Evolutionary conservation across 35 echinoderm and acorn worm genomes (phyloP).

Genomic region (Acanthaster planci): DNA sequence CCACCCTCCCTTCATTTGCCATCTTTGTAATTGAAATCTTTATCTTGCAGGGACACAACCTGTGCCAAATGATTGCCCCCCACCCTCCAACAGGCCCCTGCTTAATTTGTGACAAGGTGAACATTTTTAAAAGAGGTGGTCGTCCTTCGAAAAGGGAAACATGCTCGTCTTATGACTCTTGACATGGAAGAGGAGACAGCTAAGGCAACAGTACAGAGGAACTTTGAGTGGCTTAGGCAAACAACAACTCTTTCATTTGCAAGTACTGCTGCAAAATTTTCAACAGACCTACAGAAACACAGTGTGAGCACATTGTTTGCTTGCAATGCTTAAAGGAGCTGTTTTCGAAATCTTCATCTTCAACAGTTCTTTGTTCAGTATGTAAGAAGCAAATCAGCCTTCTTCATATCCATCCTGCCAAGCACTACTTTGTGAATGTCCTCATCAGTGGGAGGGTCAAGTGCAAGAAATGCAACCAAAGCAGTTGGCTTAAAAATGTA

Average conservation of each 20-base stretch:
- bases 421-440: slow-evolving; percentile 3
- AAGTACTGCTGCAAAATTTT: background rate
- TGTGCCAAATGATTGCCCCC: too few relatives aligned
- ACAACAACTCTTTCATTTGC: background rate
- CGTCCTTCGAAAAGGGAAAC: too few relatives aligned
- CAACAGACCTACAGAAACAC: background rate
- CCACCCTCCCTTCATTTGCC: too few relatives aligned
- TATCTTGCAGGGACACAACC: too few relatives aligned
- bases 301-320: slow-evolving; percentile 4
- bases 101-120: too few relatives aligned
- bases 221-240: too few relatives aligned
- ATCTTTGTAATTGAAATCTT: too few relatives aligned
- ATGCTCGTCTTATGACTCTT: too few relatives aligned
- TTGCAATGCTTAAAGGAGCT: background rate
- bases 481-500: background rate
- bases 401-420: background rate
- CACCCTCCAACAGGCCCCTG: too few relatives aligned
- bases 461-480: background rate
- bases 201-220: too few relatives aligned
- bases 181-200: too few relatives aligned
- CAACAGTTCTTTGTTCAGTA: background rate
- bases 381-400: background rate
- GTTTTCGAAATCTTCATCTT: background rate
- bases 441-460: background rate
- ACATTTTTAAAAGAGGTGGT: too few relatives aligned